Percentiles rank a stretch among this genome's conserved stretches.
These are phyloP conservation scores for Brachystomella parvula DNA, from an alignment of 1,140 invertebrate genomes.

Conservation along the genomic window DNA sequence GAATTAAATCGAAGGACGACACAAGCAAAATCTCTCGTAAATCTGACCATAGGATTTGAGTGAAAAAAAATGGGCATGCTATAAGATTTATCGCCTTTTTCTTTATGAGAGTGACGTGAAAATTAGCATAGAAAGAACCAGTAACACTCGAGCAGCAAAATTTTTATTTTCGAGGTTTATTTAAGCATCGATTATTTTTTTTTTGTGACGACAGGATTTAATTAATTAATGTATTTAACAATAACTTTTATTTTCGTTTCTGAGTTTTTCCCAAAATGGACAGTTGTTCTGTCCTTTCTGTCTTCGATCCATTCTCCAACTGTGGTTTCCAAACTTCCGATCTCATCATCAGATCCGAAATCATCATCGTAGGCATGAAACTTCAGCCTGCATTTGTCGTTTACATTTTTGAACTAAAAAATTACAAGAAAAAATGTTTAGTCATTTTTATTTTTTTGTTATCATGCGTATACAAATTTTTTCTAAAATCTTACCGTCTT, in stretches of 20 bases:
- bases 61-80: too few relatives aligned
- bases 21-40: too few relatives aligned
- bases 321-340: constrained; percentile 1
- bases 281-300: background rate
- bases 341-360: background rate
- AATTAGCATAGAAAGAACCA: too few relatives aligned
- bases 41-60: too few relatives aligned
- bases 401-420: background rate
- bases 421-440: background rate
- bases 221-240: background rate
- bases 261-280: background rate
- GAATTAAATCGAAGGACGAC: too few relatives aligned
- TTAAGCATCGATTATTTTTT: too few relatives aligned
- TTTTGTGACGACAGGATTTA: too few relatives aligned
- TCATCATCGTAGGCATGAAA: constrained; percentile 7
- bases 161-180: too few relatives aligned
- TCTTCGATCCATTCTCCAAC: background rate
- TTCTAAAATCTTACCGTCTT: background rate
- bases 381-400: background rate
- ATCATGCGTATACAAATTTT: background rate
- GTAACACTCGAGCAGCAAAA: too few relatives aligned
- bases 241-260: background rate
- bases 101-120: too few relatives aligned
- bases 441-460: background rate
- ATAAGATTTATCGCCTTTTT: too few relatives aligned